These are phyloP conservation scores for Oeneis ivallda DNA, from an alignment of 2,888 invertebrate genomes.

Conservation along the genomic window DNA sequence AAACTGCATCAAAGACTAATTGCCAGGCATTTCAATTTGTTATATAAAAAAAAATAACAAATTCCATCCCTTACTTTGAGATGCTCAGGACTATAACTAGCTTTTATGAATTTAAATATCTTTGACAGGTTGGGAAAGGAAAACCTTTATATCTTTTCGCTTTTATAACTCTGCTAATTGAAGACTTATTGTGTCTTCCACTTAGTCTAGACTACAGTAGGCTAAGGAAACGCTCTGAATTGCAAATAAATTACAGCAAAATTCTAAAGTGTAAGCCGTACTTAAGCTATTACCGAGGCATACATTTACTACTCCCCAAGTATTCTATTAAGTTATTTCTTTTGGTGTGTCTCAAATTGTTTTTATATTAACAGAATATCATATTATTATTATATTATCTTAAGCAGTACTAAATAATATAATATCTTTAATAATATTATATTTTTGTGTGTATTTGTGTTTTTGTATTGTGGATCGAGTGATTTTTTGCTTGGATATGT, in stretches of 20 bases:
- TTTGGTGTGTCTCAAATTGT: too few species aligned
- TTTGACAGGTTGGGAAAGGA: not conserved
- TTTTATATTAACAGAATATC: too few species aligned
- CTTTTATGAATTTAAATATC: not conserved
- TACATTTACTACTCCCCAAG: too few species aligned
- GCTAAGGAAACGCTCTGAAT: not conserved
- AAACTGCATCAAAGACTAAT: conserved; percentile 12
- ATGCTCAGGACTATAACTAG: not conserved
- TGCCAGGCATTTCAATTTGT: not conserved
- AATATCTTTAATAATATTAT: too few species aligned
- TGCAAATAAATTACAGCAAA: not conserved
- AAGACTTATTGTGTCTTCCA: not conserved
- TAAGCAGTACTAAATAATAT: too few species aligned
- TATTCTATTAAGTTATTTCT: too few species aligned
- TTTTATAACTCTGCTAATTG: not conserved
- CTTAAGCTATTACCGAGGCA: too few species aligned
- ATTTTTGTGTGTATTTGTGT: too few species aligned
- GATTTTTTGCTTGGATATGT: too few species aligned
- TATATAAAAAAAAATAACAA: not conserved
- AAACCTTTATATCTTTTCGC: not conserved
- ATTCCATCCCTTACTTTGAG: not conserved
- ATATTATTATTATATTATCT: too few species aligned
- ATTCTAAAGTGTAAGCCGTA: too few species aligned
- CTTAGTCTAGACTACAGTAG: not conserved
- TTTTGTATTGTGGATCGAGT: too few species aligned